Base-by-base conservation (phyloP, 1,140 invertebrate species). In the Stegodyphus dumicola region DNA sequence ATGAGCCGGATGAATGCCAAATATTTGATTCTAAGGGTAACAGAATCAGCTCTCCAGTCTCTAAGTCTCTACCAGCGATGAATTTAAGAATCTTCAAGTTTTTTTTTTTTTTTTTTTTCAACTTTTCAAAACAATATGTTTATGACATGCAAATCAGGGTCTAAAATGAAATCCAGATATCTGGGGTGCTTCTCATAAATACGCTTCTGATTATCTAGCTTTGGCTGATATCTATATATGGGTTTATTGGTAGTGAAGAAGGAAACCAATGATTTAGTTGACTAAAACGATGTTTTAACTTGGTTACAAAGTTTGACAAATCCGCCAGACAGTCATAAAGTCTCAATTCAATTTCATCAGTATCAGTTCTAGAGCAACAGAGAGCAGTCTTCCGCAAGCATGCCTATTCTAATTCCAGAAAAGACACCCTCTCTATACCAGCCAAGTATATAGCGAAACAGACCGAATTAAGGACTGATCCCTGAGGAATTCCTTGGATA, bases 231-330 rank as follows among this genome's bases (percentile, higher is more conserved):
- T 9, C 18, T 18, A 53, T 78, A 69, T 33, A 78, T 6, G 33
- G n/a, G 64, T 54, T 49, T 53, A 54, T 78, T 69, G n/a, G 65
- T 67, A 5, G 77, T 78, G 33, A 53, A 78, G 17, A 78, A 78
- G 15, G 10, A 49, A 33, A 51, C 33, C 7, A 56, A 15, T 13
- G 65, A 78, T 69, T 69, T 78, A 10, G 6, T 9, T 7, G 56
- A 78, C 69, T 78, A 17, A 78, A 78, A 11, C 5, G 53, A 10
- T 69, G 65, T 66, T 78, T 69, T n/a, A 33, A 15, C 11, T 67
- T 49, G 33, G 5, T 33, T 0, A n/a, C 64, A 69, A 78, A 78
- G 15, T 53, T 17, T 11, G 6, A 9, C 7, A 78, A 13, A 5
- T 11, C 13, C 7, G 6, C 6, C 5, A 69, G n/a, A n/a, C 49